These are phyloP conservation scores for Haliclystus octoradiatus DNA, from an alignment of 30 jellyfish, hydroid and myxozoan genomes.

Conservation along the genomic window DNA sequence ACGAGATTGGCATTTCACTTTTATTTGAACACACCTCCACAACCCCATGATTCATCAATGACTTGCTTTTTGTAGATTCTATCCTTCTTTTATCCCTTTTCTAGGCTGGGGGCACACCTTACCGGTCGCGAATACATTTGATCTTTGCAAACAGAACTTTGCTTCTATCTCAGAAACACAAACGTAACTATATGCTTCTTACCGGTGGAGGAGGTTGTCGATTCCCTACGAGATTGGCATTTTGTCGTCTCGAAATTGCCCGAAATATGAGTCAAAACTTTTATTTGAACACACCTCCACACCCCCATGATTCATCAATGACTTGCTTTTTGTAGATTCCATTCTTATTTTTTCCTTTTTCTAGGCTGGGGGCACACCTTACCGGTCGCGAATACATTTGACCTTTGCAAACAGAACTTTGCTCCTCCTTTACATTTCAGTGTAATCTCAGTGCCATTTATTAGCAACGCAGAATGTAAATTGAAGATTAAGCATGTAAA, in stretches of 20 bases:
- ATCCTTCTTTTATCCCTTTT: background rate
- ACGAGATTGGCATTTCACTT: too few relatives aligned
- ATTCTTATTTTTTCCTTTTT: background rate
- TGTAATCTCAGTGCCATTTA: background rate
- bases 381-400: background rate
- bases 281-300: too few relatives aligned
- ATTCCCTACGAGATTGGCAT: too few relatives aligned
- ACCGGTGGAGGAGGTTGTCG: too few relatives aligned
- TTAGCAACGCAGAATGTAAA: background rate
- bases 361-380: background rate
- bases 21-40: too few relatives aligned
- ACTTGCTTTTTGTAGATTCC: background rate
- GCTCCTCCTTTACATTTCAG: background rate
- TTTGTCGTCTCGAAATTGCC: too few relatives aligned
- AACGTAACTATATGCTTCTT: too few relatives aligned
- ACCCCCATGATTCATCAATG: too few relatives aligned
- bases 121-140: background rate
- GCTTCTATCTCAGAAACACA: too few relatives aligned
- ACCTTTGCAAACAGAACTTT: background rate
- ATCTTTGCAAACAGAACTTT: background rate
- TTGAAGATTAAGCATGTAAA: background rate
- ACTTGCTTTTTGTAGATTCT: background rate
- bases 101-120: background rate
- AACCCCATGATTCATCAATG: too few relatives aligned
- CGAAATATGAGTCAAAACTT: too few relatives aligned